phyloP scores from a whole-genome alignment of 2,113 vertebrate genomes.

The Muntiacus muntjak region DNA sequence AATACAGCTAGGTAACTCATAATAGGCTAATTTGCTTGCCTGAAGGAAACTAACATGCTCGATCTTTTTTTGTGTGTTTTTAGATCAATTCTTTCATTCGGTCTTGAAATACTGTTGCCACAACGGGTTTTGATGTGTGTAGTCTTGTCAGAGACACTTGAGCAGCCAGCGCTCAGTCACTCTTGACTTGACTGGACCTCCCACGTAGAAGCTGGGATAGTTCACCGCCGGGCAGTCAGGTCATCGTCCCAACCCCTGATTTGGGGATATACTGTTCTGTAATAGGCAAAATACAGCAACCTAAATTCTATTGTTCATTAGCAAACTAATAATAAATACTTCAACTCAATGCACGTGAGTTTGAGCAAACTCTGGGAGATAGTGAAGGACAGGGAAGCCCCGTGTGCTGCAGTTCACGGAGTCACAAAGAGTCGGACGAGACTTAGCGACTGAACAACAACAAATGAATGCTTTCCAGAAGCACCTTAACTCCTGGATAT shows the following conservation, averaged over 20 bases:
- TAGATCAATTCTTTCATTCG: neutral
- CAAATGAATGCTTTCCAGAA: neutral
- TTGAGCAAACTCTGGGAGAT: neutral
- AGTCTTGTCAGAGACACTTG: neutral
- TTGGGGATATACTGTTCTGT: neutral
- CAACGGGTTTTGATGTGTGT: neutral
- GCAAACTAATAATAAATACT: neutral
- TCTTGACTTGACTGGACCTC: neutral
- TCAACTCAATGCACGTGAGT: neutral
- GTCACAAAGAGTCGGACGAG: neutral
- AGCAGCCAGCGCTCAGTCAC: neutral
- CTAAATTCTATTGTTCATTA: neutral
- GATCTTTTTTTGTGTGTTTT: neutral
- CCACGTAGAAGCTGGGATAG: neutral
- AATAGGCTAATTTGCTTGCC: slow-evolving; percentile 53
- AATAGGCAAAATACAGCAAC: neutral
- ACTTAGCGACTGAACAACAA: neutral
- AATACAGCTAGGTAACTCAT: neutral
- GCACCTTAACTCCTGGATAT: neutral
- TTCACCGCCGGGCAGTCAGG: neutral
- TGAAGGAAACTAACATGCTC: neutral
- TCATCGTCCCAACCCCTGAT: neutral
- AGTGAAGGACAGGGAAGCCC: neutral
- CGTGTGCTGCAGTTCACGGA: neutral
- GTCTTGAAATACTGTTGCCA: neutral